phyloP scores from a whole-genome alignment of 2,797 vertebrate genomes.

The Acrocephalus scirpaceus region DNA sequence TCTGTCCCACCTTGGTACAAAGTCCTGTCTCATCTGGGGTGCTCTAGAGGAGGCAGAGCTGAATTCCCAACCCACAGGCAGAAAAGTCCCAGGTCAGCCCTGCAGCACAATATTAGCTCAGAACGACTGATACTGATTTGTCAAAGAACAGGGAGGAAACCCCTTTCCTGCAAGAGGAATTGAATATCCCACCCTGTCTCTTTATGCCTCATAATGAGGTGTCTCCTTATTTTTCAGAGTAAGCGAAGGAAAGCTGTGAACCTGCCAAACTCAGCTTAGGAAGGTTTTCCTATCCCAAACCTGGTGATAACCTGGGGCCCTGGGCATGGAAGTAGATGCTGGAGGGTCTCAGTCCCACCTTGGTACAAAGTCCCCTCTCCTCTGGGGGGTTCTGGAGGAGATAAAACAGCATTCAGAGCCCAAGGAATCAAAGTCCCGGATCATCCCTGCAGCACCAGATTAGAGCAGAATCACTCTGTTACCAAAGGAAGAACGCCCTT shows the following conservation, averaged over 20 bases:
- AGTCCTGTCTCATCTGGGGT: background rate
- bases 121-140: background rate
- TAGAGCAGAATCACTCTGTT: background rate
- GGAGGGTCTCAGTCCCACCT: background rate
- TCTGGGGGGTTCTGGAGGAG: background rate
- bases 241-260: background rate
- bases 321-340: background rate
- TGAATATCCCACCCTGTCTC: background rate
- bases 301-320: rapidly evolving
- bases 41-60: background rate
- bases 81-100: background rate
- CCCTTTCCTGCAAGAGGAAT: background rate
- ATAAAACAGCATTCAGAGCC: background rate
- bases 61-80: background rate
- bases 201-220: background rate
- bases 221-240: background rate
- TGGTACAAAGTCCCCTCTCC: background rate
- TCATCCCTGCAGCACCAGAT: background rate
- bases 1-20: background rate
- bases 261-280: background rate
- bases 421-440: background rate
- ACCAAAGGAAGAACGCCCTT: background rate
- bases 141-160: background rate
- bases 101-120: background rate
- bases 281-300: background rate